These are phyloP conservation scores for Pica pica DNA, from an alignment of 2,113 vertebrate genomes.

Conservation along the genomic window DNA sequence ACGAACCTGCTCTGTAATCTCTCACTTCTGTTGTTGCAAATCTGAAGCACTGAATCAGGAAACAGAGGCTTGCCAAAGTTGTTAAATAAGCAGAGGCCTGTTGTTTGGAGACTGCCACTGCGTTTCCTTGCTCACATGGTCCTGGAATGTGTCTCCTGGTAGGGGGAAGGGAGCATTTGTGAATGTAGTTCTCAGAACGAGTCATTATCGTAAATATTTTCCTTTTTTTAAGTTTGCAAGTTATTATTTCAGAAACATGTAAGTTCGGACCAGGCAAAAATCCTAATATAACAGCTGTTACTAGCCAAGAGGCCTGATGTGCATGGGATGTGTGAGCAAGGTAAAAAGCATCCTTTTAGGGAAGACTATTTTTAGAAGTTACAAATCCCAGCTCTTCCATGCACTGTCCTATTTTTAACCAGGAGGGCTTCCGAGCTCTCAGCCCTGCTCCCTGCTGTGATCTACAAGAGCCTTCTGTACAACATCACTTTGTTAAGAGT, in stretches of 20 bases:
- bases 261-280: background rate
- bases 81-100: background rate
- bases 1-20: background rate
- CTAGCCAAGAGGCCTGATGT: background rate
- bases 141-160: background rate
- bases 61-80: background rate
- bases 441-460: background rate
- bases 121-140: background rate
- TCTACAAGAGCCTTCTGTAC: background rate
- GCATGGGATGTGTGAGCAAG: background rate
- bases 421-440: background rate
- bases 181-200: background rate
- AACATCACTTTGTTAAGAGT: background rate
- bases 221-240: background rate
- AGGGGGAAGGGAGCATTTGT: background rate
- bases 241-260: too few species aligned
- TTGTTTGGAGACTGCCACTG: conserved; percentile 2
- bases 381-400: background rate
- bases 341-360: background rate
- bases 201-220: background rate
- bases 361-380: conserved; percentile 50
- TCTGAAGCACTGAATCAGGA: background rate
- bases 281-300: background rate
- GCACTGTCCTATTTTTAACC: conserved; percentile 36
- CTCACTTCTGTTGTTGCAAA: background rate